These are phyloP conservation scores for Hipparchia semele DNA, from an alignment of 2,888 invertebrate species.

Conservation along the genomic window DNA sequence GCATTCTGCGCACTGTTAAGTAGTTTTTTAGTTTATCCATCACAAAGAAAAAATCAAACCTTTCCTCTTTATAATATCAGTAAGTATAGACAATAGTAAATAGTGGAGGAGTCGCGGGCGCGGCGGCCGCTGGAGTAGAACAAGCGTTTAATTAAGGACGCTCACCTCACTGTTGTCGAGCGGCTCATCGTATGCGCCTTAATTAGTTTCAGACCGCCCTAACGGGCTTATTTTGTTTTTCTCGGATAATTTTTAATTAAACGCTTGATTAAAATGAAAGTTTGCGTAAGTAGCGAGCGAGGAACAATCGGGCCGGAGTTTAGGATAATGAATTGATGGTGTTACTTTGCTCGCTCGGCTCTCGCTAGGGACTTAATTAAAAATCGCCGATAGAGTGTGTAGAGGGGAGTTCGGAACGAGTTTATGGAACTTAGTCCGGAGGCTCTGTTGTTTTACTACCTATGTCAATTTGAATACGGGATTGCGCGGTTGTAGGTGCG, in stretches of 20 bases:
- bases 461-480: constrained; percentile 81
- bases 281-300: constrained; percentile 83
- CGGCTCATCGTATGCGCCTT: constrained; percentile 80
- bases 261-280: constrained; percentile 84
- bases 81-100: constrained; percentile 59
- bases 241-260: constrained; percentile 84
- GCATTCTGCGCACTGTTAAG: no score
- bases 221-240: constrained; percentile 83
- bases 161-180: constrained; percentile 75
- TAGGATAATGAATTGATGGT: constrained; percentile 84
- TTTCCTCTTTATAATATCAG: no score
- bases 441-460: constrained; percentile 77
- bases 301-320: constrained; percentile 82
- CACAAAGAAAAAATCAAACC: no score
- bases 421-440: constrained; percentile 78
- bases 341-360: constrained; percentile 80
- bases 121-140: constrained; percentile 66
- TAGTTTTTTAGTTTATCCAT: no score
- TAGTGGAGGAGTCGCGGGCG: constrained; percentile 64
- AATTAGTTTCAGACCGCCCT: constrained; percentile 82
- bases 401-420: constrained; percentile 79
- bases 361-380: constrained; percentile 82
- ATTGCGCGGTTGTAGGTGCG: constrained; percentile 50
- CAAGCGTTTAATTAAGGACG: constrained; percentile 77
- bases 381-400: constrained; percentile 83